Evolutionary conservation across 92 coral and sea anemone species (phyloP).

Genomic region (Siderastrea siderea): DNA sequence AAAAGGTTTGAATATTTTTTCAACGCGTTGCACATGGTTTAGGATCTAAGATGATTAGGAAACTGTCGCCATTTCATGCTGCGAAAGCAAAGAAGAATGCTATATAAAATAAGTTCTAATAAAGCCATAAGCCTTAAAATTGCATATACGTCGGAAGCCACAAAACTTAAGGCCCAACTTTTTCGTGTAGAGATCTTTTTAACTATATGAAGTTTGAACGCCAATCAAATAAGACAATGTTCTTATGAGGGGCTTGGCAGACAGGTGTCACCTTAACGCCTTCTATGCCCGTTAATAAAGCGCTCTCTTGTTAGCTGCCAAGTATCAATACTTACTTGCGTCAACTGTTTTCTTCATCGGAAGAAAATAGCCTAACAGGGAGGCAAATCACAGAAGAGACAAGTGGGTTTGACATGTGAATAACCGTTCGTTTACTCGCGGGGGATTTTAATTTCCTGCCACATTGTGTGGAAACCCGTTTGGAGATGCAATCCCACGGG

Average conservation of each 20-base stretch:
- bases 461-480: slow-evolving; percentile 52
- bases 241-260: not conserved
- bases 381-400: slow-evolving; percentile 46
- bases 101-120: too few relatives aligned
- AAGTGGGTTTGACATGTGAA: slow-evolving; percentile 52
- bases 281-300: slow-evolving; percentile 35
- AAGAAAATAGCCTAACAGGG: slow-evolving; percentile 43
- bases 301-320: slow-evolving; percentile 48
- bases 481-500: slow-evolving; percentile 62
- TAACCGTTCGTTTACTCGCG: slow-evolving; percentile 56
- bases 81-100: too few relatives aligned
- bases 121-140: too few relatives aligned
- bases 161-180: too few relatives aligned
- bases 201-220: slow-evolving; percentile 29
- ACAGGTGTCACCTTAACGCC: slow-evolving; percentile 30
- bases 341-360: slow-evolving; percentile 24
- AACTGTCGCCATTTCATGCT: too few relatives aligned
- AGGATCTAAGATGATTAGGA: too few relatives aligned
- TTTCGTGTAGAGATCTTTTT: not conserved
- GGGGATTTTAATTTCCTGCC: slow-evolving; percentile 63
- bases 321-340: slow-evolving; percentile 39
- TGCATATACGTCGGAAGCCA: too few relatives aligned
- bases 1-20: too few relatives aligned
- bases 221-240: slow-evolving; percentile 35
- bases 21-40: too few relatives aligned